Base-by-base conservation (phyloP, 2,113 vertebrate species). In the Myrmophylax atrothorax region DNA sequence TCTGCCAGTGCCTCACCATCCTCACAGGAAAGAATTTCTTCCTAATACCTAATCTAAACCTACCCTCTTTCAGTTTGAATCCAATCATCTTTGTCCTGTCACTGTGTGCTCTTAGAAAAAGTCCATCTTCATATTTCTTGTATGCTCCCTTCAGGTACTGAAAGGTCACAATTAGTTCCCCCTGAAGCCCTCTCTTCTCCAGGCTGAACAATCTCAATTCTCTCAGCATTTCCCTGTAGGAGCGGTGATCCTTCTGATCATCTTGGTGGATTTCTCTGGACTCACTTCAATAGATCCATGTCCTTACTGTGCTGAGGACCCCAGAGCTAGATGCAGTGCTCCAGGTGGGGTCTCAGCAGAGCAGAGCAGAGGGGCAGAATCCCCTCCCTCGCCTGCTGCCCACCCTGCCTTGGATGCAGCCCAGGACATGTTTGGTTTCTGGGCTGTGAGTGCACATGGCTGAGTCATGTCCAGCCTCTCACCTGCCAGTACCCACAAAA, bases 271-370 rank as follows among this genome's bases (percentile, higher is more conserved):
- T 15, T 53, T 20, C 40, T 63, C 49, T 29, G 35, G 1, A 4
- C 24, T 31, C 0, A 0, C 24, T 63, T 8, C 24, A 16, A 4
- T 38, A 70, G 33, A 5, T 40, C 18, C 23, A 25, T 72, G 33
- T 58, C 52, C 5, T 2, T 81, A 14, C 52, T 0, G 2, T 74
- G 44, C 68, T 11, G 77, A 31, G 18, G 10, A 23, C 6, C 60
- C 33, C 60, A 59, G 37, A 2, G 2, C 68, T 67, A 77, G 50
- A 11, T 89, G 67, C 75, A 56, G 66, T 1, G 26, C 60, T 82
- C 44, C 52, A 67, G 44, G 5, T 74, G 69, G 49, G 17, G 44
- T 81, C 44, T 67, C 14, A 66, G 4, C 72, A 76, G 73, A 68
- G 50, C 67, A 7, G 66, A 72, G 50, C 37, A 74, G 52, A 74